phyloP scores from a whole-genome alignment of 1,140 invertebrate genomes.

The Brachionus sp. region DNA sequence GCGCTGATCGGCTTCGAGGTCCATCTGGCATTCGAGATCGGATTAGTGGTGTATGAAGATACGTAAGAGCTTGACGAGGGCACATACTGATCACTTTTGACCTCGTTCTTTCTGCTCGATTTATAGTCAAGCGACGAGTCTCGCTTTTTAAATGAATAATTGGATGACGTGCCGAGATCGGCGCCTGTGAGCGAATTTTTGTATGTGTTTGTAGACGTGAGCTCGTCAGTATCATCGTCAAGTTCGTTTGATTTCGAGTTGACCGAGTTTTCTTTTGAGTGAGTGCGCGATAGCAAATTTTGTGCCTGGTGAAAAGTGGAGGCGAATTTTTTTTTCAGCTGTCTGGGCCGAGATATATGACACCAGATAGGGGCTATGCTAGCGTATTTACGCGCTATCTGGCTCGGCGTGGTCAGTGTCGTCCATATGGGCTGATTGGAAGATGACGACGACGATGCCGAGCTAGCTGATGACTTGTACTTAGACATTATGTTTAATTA shows the following conservation, averaged over 20 bases:
- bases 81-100: neutral
- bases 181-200: neutral
- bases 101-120: neutral
- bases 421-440: constrained; percentile 45
- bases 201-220: neutral
- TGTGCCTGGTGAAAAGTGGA: constrained; percentile 44
- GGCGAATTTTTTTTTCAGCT: constrained; percentile 46
- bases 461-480: constrained; percentile 2
- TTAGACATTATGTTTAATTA: constrained; percentile 30
- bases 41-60: constrained; percentile 5
- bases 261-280: constrained; percentile 28
- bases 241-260: neutral
- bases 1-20: neutral
- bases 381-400: constrained; percentile 46
- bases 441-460: neutral
- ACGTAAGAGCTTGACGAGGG: neutral
- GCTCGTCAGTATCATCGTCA: neutral
- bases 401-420: constrained; percentile 24
- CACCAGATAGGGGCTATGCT: constrained; percentile 46
- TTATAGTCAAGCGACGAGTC: constrained; percentile 6
- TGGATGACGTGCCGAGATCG: neutral
- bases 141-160: neutral
- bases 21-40: neutral
- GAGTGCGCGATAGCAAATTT: neutral
- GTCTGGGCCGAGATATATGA: constrained; percentile 45